Conservation (phyloP, 2,113 vertebrate genomes). For the Eira barbara region DNA sequence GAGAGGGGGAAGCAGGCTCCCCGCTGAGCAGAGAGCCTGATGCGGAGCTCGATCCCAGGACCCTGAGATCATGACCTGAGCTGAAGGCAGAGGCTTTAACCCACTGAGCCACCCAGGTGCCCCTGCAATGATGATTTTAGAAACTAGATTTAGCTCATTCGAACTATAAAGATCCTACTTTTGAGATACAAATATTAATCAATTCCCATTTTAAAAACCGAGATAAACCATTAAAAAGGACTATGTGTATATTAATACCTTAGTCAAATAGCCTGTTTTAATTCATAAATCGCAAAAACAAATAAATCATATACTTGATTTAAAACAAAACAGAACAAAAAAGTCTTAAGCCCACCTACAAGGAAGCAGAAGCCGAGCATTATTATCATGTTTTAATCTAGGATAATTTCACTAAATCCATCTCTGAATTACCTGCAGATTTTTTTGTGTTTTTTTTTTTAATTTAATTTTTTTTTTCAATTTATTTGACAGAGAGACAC, state of each 20-base stretch:
- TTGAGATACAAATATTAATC: not conserved
- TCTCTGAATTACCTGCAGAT: not conserved
- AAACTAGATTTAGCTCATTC: not conserved
- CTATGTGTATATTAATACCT: not conserved
- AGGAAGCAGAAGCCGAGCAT: not conserved
- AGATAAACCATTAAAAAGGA: not conserved
- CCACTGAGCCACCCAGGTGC: too few species aligned
- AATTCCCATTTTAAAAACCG: not conserved
- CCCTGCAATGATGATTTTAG: not conserved
- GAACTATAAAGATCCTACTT: not conserved
- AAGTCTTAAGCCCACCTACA: not conserved
- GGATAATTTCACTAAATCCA: not conserved
- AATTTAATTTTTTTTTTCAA: too few species aligned
- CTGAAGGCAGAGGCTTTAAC: too few species aligned
- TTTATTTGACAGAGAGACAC: too few species aligned
- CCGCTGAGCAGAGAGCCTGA: too few species aligned
- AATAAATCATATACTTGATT: not conserved
- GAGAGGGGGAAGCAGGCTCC: too few species aligned
- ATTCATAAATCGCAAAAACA: not conserved
- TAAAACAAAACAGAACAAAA: not conserved
- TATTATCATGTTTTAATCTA: not conserved
- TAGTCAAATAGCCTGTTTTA: not conserved
- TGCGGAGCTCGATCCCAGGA: too few species aligned
- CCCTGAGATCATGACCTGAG: too few species aligned
- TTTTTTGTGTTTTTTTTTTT: not conserved